Evolutionary conservation across 2,797 vertebrate genomes (phyloP), one percentile per base, ranked within the genome.

Genomic region (Micrastur ruficollis): DNA sequence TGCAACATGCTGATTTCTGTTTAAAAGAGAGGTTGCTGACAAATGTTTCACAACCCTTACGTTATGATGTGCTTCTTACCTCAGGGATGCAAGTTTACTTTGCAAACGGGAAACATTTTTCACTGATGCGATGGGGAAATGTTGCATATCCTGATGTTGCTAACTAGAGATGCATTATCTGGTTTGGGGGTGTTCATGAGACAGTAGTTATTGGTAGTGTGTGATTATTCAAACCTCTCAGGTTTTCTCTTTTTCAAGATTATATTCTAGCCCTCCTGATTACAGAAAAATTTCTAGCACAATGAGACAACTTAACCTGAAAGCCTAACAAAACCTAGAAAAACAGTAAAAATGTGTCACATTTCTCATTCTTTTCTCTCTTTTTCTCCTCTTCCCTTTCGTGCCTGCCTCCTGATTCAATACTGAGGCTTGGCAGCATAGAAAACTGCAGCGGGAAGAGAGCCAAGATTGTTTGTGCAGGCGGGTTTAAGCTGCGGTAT

Each of bases 301-400:
- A 66, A 5, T 32, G n/a, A 79, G 27, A 58, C 6, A 46, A 31
- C n/a, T 46, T 14, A 17, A 47, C 15, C 47, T 74, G 42, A 91
- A 74, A 76, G 29, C 31, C 46, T 71, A 81, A 61, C 22, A 53
- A 84, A 73, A n/a, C 34, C 8, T 61, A 82, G 62, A 76, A 52
- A 86, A 31, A 2, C 3, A 53, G 13, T 27, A 49, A 72, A 91
- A 81, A 13, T 0, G 0, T n/a, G 20, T 44, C 12, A 19, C 7
- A 2, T 68, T 78, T 78, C 53, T 68, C 31, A 14, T 53, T 83
- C 31, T 52, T 72, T 68, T 49, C 11, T 75, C 34, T 93, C 32
- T 82, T 81, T 82, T 71, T 62, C 38, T 65, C 62, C 21, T 56
- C 31, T 79, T 67, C n/a, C 14, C 83, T 82, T 91, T 55, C 2